A percentile compares a stretch with the other conserved stretches of the same genome.
Conservation (phyloP, 2,888 invertebrate species). For the Sabellastarte sp. region DNA sequence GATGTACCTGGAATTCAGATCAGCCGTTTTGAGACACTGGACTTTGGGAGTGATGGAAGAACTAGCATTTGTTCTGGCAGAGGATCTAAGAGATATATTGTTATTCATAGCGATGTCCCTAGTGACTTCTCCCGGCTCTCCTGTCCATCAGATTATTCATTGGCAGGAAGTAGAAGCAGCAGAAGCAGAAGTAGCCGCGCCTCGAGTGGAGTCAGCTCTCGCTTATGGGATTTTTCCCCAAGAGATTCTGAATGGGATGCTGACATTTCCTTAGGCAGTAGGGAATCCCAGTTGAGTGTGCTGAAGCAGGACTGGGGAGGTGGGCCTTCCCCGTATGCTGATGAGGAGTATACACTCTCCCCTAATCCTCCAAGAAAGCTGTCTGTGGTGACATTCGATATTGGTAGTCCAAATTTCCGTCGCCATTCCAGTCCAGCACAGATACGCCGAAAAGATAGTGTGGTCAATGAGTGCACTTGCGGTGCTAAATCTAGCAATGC, state of each 20-base stretch:
- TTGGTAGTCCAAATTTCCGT: constrained; percentile 18
- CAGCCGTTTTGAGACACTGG: constrained; percentile 32
- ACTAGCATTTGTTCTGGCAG: constrained; percentile 10
- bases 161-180: constrained; percentile 26
- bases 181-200: constrained; percentile 28
- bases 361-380: constrained; percentile 20
- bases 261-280: constrained; percentile 29
- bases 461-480: constrained; percentile 13
- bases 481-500: not conserved
- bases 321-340: constrained; percentile 17
- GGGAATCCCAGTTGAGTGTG: constrained; percentile 30
- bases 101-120: constrained; percentile 27
- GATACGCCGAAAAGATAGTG: constrained; percentile 19
- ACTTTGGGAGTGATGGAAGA: constrained; percentile 19
- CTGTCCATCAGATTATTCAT: constrained; percentile 30
- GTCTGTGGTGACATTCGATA: constrained; percentile 28
- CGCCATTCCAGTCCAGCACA: constrained; percentile 29
- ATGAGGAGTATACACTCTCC: constrained; percentile 16
- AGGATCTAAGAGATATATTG: constrained; percentile 20
- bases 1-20: constrained; percentile 27
- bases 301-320: constrained; percentile 29
- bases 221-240: constrained; percentile 32
- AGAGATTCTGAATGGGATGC: constrained; percentile 34
- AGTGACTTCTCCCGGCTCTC: constrained; percentile 30
- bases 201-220: constrained; percentile 30